Conservation (phyloP, 2,888 invertebrate genomes). For the Euclidia mi region DNA sequence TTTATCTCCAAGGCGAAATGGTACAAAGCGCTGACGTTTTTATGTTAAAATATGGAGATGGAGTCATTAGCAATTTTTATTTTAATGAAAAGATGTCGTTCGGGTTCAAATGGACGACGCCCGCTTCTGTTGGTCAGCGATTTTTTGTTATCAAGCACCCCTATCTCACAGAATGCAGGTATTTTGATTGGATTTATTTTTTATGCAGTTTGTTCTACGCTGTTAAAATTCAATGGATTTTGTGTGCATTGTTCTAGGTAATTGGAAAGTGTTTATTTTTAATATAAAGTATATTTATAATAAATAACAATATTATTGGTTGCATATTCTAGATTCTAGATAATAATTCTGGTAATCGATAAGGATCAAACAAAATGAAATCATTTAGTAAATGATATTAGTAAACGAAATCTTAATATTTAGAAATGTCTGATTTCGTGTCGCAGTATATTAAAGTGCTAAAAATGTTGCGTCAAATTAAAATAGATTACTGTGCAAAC, state of each 20-base stretch:
- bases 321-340: conserved; percentile 4
- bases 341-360: too few species aligned
- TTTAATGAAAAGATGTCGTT: conserved; percentile 83
- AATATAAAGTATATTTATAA: conserved; percentile 12
- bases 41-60: conserved; percentile 88
- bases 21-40: conserved; percentile 80
- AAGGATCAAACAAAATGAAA: too few species aligned
- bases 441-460: too few species aligned
- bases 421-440: too few species aligned
- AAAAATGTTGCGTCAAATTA: too few species aligned
- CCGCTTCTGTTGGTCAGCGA: conserved; percentile 76
- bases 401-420: too few species aligned
- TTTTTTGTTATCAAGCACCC: conserved; percentile 73
- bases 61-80: conserved; percentile 86
- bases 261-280: conserved; percentile 36
- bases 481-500: too few species aligned
- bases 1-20: conserved; percentile 71
- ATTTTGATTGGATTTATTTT: conserved; percentile 48
- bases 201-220: conserved; percentile 39
- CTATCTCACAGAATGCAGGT: conserved; percentile 53
- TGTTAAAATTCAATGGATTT: conserved; percentile 25
- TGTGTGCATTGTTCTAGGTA: conserved; percentile 13
- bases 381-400: too few species aligned
- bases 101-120: conserved; percentile 60
- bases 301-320: background rate